A percentile compares a stretch with the other conserved stretches of the same genome.
Conservation (phyloP, 2,113 vertebrate genomes). For the Sakesphorus luctuosus region DNA sequence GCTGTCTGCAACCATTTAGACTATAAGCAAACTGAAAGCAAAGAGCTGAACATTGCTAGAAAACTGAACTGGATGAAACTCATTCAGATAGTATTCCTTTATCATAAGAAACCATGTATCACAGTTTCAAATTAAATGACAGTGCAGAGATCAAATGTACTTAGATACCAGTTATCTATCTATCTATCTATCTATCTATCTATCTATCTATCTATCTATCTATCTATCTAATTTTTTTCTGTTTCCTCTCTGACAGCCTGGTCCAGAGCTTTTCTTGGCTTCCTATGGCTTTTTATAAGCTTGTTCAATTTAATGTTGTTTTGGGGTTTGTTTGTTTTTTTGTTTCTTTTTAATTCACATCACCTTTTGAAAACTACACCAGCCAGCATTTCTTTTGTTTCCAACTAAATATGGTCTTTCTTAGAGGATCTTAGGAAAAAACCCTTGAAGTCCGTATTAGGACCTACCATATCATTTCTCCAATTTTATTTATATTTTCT, state of each 20-base stretch:
- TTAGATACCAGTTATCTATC: neutral
- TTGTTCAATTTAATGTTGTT: neutral
- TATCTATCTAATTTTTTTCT: no score
- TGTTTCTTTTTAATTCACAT: neutral
- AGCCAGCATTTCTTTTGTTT: neutral
- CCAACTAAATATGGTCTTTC: neutral
- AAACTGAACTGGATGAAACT: neutral
- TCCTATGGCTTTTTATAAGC: neutral
- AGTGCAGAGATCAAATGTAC: neutral
- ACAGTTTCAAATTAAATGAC: neutral
- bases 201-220: no score
- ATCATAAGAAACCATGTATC: neutral
- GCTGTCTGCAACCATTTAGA: neutral
- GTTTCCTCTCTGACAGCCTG: neutral
- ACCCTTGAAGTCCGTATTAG: neutral
- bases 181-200: no score
- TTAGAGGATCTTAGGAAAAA: neutral
- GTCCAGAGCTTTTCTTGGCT: rapidly evolving
- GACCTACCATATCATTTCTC: neutral
- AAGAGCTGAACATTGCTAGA: neutral
- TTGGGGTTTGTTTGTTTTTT: neutral
- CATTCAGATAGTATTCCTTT: neutral
- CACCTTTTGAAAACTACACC: neutral
- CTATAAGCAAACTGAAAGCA: neutral
- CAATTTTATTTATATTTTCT: neutral